Evolutionary conservation across 2,888 invertebrate genomes (phyloP).

Genomic region (Bedellia somnulentella): DNA sequence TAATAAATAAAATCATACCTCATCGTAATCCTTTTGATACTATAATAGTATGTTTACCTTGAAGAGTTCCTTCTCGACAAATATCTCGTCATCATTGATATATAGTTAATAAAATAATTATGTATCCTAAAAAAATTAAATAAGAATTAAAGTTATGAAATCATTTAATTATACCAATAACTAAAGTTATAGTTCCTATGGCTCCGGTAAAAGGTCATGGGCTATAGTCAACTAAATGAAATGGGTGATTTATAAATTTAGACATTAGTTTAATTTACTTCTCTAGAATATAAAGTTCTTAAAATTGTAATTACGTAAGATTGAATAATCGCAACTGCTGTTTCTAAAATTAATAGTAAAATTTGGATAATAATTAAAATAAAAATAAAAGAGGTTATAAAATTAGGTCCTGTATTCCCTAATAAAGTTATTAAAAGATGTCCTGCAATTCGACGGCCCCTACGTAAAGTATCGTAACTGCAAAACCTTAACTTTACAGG

Average conservation of each 20-base stretch:
- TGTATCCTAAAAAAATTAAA: constrained; percentile 52
- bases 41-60: constrained; percentile 65
- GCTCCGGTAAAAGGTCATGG: constrained; percentile 67
- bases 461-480: no score
- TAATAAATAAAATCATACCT: constrained; percentile 75
- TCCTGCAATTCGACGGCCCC: constrained; percentile 68
- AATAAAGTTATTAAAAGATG: constrained; percentile 68
- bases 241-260: constrained; percentile 61
- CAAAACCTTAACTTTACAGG: no score
- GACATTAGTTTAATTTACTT: constrained; percentile 59
- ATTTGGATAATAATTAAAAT: constrained; percentile 48
- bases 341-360: constrained; percentile 56
- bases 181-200: constrained; percentile 57
- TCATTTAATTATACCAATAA: constrained; percentile 64
- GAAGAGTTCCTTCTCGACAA: constrained; percentile 66
- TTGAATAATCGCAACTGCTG: constrained; percentile 66
- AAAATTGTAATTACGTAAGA: constrained; percentile 68
- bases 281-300: constrained; percentile 68
- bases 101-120: constrained; percentile 50
- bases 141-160: constrained; percentile 58
- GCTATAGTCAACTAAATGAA: constrained; percentile 66
- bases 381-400: constrained; percentile 22
- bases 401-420: constrained; percentile 28
- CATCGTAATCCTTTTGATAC: constrained; percentile 64
- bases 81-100: constrained; percentile 74